Evolutionary conservation across 2,797 vertebrate species (phyloP), one percentile per base, ranked within the genome.

Genomic region (Nasua narica): DNA sequence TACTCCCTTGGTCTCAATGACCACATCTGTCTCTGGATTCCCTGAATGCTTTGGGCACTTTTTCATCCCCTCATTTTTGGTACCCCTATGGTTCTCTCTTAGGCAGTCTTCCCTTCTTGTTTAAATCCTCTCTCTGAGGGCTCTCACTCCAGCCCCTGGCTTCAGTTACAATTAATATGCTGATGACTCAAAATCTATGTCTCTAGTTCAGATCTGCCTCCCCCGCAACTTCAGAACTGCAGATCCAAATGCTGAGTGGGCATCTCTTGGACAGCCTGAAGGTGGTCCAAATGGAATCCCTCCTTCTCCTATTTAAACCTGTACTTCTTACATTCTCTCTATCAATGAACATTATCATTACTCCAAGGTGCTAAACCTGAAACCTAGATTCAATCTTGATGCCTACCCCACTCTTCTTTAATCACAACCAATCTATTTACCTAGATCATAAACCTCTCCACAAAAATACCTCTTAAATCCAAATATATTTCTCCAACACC

Each of bases 141-240:
- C 56, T 43, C 81, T 78, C 67, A 60, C 15, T 77, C 35, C 35
- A 46, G 27, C 35, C 14, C 8, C 2, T 52, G 14, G 50, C 56
- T 74, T 92, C 62, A 37, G 84, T 52, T 35, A 48, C 29, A 13
- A 27, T 56, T n/a, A 72, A 12, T 13, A 82, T 2, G 14, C 29
- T 7, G 14, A 67, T 23, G 32, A 79, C 9, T 76, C 50, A 32
- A 74, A 65, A 4, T 13, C 32, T 25, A 15, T 12, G 32, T 74
- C 35, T 50, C 37, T 7, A 48, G 21, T 46, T 10, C 27, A 77
- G 62, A 21, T 54, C 27, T 12, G 27, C 43, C 43, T 85, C n/a
- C 46, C 74, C 21, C 13, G 72, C 58, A 74, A 91, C 78, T 67
- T 82, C 67, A 78, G 65, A 87, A 60, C 14, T 65, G 69, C 32